Base-by-base conservation (phyloP, 1,140 invertebrate species). In the Zophobas atratus region DNA sequence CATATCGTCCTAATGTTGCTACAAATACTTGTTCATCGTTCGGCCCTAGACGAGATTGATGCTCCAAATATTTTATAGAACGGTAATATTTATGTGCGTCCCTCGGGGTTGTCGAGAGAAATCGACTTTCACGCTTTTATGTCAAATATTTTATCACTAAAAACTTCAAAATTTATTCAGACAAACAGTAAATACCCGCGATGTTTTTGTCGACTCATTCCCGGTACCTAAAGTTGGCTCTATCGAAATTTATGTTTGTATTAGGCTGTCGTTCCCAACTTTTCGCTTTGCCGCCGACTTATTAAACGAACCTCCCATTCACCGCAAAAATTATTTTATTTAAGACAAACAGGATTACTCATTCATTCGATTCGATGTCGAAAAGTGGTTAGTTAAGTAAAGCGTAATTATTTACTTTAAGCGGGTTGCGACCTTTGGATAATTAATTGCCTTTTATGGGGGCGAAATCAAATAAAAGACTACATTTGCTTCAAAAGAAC, bases 81-180 rank as follows among this genome's bases (percentile, higher is more conserved):
- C 60, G 60, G 60, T 67, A 67, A 67, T 67, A 67, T 67, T 67
- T 67, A 67, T 67, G 60, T 67, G 60, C 60, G 60, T 67, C 60
- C 60, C 60, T 67, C 33, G 60, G 39, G 60, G 60, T 46, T 67
- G 60, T 48, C 60, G 38, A 43, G 60, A 67, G 39, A 67, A 67
- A 67, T 67, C 60, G 60, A 67, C 38, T 67, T 67, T 67, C 60
- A 67, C 60, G 60, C 60, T 67, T 67, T 67, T 67, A 67, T 67
- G 60, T 67, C 60, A 67, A 67, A 67, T 67, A 67, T 67, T 67
- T 67, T 67, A 67, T 67, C 60, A 67, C 60, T 67, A 67, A 67
- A 67, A 67, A 67, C 60, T 67, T 67, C n/a, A 43, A 67, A 67
- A 67, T 67, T 67, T 67, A 67, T 67, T 67, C 60, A 67, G 33